phyloP scores from a whole-genome alignment of 1,140 invertebrate genomes.

The Tetragnatha versicolor region DNA sequence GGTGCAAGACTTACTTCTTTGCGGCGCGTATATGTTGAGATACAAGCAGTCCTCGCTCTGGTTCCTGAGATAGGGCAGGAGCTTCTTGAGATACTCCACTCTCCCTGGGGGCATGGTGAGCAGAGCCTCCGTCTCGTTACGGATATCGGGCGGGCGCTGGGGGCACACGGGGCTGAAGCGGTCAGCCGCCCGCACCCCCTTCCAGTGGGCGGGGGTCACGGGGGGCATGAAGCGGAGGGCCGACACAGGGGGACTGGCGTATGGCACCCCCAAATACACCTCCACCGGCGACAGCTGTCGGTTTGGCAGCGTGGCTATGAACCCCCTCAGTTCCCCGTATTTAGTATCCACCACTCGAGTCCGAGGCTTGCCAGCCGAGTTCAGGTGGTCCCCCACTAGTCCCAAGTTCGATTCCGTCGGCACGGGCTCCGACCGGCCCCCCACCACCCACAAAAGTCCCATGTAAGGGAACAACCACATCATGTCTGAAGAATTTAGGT shows the following conservation, averaged over 20 bases:
- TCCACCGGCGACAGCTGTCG: constrained; percentile 65
- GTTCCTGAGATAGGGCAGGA: constrained; percentile 76
- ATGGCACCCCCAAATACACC: constrained; percentile 75
- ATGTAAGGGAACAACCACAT: no score
- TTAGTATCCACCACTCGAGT: constrained; percentile 83
- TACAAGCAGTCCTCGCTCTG: constrained; percentile 93
- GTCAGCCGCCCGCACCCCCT: constrained; percentile 82
- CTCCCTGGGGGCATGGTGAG: constrained; percentile 76
- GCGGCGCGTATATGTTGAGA: constrained; percentile 90
- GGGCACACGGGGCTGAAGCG: constrained; percentile 85
- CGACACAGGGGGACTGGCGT: constrained; percentile 79
- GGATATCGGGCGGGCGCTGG: constrained; percentile 67
- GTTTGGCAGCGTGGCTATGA: constrained; percentile 67
- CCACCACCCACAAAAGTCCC: not conserved
- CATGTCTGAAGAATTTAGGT: no score
- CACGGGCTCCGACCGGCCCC: not conserved
- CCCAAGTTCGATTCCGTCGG: not conserved
- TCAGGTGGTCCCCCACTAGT: not conserved
- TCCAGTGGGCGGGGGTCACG: constrained; percentile 78
- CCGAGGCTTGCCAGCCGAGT: not conserved
- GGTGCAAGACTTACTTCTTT: constrained; percentile 54
- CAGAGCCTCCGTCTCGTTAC: constrained; percentile 73
- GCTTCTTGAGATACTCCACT: constrained; percentile 78
- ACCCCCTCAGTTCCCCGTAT: constrained; percentile 86
- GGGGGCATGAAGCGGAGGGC: constrained; percentile 74